Evolutionary conservation across 2,888 invertebrate species (phyloP), one percentile per base, ranked within the genome.

Genomic region (Coleophora flavipennella): DNA sequence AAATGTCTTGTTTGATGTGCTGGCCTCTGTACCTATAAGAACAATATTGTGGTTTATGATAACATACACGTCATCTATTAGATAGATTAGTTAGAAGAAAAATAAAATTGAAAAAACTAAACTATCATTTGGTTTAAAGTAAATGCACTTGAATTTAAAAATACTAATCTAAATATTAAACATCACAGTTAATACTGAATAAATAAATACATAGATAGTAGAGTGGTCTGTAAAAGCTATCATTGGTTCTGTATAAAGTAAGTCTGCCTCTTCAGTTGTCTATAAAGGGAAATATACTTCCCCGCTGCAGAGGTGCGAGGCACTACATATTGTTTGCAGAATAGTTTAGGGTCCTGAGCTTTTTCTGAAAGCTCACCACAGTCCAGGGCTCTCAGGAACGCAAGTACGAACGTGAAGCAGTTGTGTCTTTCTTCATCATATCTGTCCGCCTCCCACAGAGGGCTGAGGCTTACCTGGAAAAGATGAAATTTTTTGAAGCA

Each of bases 361-460:
- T 90, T 90, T 51, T 89, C 87, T 38, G 91, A 91, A 31, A 93
- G 80, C 50, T 88, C 88, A 7, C 89, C 90, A 58, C 92, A 91
- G 51, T 90, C 88, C 11, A 96, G 85, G 31, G 88, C 87, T 57
- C 89, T 87, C 40, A 96, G 73, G 71, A 95, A 95, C 28, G 91
- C 89, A 43, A 95, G 79, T 8, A 95, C 93, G 76, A 96, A 96
- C 33, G 91, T 91, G 61, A 94, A 95, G 67, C 96, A 96, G 70
- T 96, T 96, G 74, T 92, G 89, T 33, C 86, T 85, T 46, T 89
- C 88, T 75, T 93, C 92, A 60, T 92, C 83, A 67, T 96, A 96
- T 57, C 89, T 86, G 33, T 86, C 79, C 13, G 89, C 69, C 36
- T 88, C 88, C 93, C 93, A 93, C 37, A 86, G 77, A 31, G 86